Evolutionary conservation across 1,140 invertebrate genomes (phyloP).

Genomic region (Nautilus pompilius): DNA sequence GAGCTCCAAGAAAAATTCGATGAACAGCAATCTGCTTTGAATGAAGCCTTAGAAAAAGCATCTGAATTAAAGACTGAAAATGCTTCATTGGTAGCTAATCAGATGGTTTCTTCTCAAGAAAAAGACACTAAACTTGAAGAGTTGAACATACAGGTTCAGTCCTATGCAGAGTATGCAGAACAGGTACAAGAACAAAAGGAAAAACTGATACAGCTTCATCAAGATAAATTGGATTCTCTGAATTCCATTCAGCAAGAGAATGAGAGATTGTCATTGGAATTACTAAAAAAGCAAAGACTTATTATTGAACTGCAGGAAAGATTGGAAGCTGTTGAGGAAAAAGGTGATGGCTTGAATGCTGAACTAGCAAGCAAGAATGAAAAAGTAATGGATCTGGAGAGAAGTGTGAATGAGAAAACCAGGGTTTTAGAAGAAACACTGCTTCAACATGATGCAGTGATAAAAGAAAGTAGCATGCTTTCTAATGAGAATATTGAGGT

Average conservation of each 20-base stretch:
- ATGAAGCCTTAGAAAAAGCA: too few relatives aligned
- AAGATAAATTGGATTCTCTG: too few relatives aligned
- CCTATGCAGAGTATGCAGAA: conserved; percentile 27
- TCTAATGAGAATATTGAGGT: conserved; percentile 5
- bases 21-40: too few relatives aligned
- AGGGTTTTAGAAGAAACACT: too few relatives aligned
- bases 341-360: too few relatives aligned
- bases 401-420: too few relatives aligned
- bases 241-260: not conserved
- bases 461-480: too few relatives aligned
- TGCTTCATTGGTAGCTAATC: too few relatives aligned
- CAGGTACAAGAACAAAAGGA: conserved; percentile 31
- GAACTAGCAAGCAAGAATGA: not conserved
- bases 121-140: too few relatives aligned
- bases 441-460: too few relatives aligned
- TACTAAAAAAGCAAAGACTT: not conserved
- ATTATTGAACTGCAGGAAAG: not conserved
- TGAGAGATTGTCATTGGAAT: not conserved
- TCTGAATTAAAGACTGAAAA: too few relatives aligned
- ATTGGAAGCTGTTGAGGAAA: not conserved
- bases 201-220: conserved; percentile 17
- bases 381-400: not conserved
- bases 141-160: conserved; percentile 16
- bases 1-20: conserved; percentile 13
- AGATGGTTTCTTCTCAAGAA: too few relatives aligned